Evolutionary conservation across 2,888 invertebrate genomes (phyloP).

Genomic region (Selenia dentaria): DNA sequence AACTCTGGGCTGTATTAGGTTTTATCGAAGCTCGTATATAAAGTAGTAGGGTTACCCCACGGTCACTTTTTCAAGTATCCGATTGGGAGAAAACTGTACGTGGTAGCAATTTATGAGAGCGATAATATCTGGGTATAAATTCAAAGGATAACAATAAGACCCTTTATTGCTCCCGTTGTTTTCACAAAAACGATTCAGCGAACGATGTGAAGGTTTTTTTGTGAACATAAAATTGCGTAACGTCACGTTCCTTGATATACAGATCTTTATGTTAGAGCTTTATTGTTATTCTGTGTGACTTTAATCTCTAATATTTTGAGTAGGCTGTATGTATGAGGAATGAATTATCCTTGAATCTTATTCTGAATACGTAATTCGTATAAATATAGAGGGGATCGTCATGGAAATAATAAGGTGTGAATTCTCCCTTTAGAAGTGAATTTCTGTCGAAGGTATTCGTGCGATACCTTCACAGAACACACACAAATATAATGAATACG

Average conservation of each 20-base stretch:
- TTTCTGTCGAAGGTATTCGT: conserved; percentile 32
- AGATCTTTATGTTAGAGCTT: conserved; percentile 60
- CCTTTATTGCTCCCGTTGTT: conserved; percentile 80
- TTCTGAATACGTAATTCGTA: conserved; percentile 19
- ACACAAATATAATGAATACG: conserved; percentile 76
- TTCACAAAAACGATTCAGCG: conserved; percentile 77
- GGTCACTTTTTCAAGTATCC: conserved; percentile 69
- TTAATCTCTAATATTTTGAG: conserved; percentile 28
- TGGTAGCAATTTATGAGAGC: conserved; percentile 76
- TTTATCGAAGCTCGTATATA: conserved; percentile 51
- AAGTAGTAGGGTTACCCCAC: conserved; percentile 49
- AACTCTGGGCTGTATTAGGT: conserved; percentile 41
- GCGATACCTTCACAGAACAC: conserved; percentile 50
- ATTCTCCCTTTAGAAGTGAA: conserved; percentile 31
- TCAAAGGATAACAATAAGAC: conserved; percentile 83
- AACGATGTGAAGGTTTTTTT: conserved; percentile 67
- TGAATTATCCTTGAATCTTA: conserved; percentile 18
- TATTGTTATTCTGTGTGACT: conserved; percentile 46
- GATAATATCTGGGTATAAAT: conserved; percentile 83
- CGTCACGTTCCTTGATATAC: conserved; percentile 70
- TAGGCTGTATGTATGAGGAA: conserved; percentile 20
- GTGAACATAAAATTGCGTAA: conserved; percentile 71
- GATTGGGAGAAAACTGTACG: conserved; percentile 69
- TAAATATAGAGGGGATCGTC: conserved; percentile 23
- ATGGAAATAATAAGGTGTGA: conserved; percentile 29